These are phyloP conservation scores for Caenorhabditis sp. DNA, from an alignment of 2,888 invertebrate species.

Conservation along the genomic window DNA sequence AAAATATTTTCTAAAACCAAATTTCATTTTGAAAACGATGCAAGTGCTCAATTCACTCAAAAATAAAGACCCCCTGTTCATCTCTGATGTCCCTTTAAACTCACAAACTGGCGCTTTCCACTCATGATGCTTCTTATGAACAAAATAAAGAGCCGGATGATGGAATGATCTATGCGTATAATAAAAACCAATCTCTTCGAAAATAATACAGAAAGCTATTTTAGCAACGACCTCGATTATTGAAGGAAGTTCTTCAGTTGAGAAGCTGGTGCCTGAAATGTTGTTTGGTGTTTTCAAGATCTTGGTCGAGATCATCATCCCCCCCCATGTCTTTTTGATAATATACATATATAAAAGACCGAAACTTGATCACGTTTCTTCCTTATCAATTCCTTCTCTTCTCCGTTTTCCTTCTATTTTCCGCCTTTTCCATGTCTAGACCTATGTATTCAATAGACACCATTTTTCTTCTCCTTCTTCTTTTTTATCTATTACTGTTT, in stretches of 20 bases:
- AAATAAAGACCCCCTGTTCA: too few relatives aligned
- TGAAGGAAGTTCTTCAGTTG: conserved; percentile 30
- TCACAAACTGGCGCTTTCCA: conserved; percentile 85
- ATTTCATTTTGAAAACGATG: not conserved
- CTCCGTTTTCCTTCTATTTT: too few relatives aligned
- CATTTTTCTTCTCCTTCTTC: too few relatives aligned
- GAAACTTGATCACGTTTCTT: too few relatives aligned
- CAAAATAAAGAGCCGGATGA: conserved; percentile 80
- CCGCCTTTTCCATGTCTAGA: too few relatives aligned
- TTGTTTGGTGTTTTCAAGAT: not conserved
- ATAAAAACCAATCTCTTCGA: conserved; percentile 85
- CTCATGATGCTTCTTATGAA: conserved; percentile 87
- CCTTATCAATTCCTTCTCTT: too few relatives aligned
- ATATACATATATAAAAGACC: too few relatives aligned
- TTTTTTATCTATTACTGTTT: too few relatives aligned
- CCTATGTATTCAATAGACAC: too few relatives aligned
- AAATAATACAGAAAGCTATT: conserved; percentile 79
- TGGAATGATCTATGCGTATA: conserved; percentile 84
- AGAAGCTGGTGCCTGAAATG: conserved; percentile 20
- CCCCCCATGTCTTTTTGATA: too few relatives aligned
- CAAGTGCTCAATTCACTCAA: not conserved
- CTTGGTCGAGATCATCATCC: not conserved
- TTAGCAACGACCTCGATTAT: conserved; percentile 72
- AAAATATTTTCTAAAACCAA: not conserved
- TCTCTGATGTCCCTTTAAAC: too few relatives aligned